Conservation (phyloP, 2,797 vertebrate species). For the Acanthurus tractus region DNA sequence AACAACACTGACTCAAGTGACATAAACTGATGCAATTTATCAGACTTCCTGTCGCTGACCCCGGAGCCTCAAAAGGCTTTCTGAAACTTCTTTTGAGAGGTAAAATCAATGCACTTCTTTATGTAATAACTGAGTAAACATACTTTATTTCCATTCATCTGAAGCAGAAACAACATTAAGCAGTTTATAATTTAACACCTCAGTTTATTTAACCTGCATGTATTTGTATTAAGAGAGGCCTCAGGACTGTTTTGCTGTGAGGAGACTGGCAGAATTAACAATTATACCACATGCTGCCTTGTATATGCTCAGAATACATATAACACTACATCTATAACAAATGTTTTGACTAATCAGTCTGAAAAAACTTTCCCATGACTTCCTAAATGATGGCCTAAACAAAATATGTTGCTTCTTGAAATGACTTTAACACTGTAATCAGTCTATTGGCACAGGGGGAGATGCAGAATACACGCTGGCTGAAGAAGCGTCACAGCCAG, state of each 20-base stretch:
- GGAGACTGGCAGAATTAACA: neutral
- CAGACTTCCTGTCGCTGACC: neutral
- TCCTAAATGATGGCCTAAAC: neutral
- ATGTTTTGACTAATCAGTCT: neutral
- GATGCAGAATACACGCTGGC: slow-evolving; percentile 25
- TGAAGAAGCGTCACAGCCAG: slow-evolving; percentile 20
- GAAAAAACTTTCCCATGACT: slow-evolving; percentile 1
- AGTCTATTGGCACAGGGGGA: slow-evolving; percentile 21
- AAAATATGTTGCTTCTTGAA: slow-evolving; percentile 11
- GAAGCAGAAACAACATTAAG: neutral
- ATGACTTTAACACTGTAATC: slow-evolving; percentile 9
- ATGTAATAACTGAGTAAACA: neutral
- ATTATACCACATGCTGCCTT: neutral
- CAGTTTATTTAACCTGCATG: neutral
- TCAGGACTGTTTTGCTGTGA: neutral
- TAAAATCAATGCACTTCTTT: neutral
- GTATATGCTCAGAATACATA: neutral
- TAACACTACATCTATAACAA: neutral
- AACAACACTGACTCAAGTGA: neutral
- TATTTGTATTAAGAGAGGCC: neutral
- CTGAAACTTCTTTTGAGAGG: neutral
- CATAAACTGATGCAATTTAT: neutral
- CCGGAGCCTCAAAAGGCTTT: neutral
- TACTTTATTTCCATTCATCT: neutral
- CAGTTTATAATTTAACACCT: neutral